Evolutionary conservation across 35 echinoderm and acorn worm species (phyloP).

Genomic region (Patiria miniata): DNA sequence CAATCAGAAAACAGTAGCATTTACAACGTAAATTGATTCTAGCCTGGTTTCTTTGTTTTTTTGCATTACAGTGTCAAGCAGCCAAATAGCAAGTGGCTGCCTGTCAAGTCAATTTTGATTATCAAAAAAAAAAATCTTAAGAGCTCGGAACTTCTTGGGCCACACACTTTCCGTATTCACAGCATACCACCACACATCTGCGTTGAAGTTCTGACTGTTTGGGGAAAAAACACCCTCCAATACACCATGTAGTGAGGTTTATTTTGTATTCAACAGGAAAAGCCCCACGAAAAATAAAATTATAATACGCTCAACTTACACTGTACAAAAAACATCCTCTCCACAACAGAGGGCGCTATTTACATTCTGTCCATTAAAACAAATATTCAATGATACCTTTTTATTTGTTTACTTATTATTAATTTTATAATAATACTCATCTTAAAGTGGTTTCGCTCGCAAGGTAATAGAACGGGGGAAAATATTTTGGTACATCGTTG

Average conservation of each 20-base stretch:
- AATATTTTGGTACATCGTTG: neutral
- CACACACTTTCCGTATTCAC: no score
- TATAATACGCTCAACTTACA: conserved; percentile 26
- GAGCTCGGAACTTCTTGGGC: no score
- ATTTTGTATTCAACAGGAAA: no score
- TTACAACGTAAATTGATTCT: no score
- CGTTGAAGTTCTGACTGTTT: no score
- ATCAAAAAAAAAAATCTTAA: no score
- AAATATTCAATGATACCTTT: conserved; percentile 21
- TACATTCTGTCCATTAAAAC: conserved; percentile 31
- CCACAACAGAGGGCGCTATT: conserved; percentile 17
- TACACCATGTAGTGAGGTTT: neutral
- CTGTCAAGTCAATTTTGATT: no score
- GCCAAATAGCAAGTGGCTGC: no score
- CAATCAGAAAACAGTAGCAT: no score
- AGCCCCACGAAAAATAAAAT: conserved; percentile 29
- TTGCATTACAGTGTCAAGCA: no score
- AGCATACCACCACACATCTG: no score
- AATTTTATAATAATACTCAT: neutral
- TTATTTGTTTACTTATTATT: neutral
- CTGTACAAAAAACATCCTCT: conserved; percentile 25
- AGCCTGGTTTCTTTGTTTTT: no score
- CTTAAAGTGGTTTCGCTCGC: neutral
- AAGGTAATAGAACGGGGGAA: neutral
- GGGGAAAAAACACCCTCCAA: neutral